Conservation (phyloP, 2,888 invertebrate genomes). For the Cryptocephalus moraei region DNA sequence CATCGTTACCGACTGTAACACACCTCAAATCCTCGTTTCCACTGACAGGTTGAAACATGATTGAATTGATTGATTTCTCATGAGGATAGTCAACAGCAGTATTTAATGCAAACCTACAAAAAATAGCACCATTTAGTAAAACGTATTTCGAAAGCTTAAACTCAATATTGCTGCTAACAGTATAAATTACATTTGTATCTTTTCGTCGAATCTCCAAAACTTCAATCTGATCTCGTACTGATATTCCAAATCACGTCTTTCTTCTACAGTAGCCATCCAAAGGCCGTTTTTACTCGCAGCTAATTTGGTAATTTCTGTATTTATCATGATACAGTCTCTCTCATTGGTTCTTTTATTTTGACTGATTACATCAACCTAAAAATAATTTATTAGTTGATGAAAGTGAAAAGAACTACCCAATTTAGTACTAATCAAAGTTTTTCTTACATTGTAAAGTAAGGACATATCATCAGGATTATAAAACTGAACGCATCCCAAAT, state of each 20-base stretch:
- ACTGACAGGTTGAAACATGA: conserved; percentile 49
- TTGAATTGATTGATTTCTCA: conserved; percentile 45
- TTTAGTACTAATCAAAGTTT: neutral
- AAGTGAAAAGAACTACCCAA: neutral
- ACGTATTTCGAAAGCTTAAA: neutral
- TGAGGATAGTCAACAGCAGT: conserved; percentile 67
- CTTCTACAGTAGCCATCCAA: conserved; percentile 68
- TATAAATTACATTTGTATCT: conserved; percentile 48
- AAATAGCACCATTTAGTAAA: conserved; percentile 4
- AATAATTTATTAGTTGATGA: conserved; percentile 1
- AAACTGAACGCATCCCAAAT: conserved; percentile 66
- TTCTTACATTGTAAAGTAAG: conserved; percentile 59
- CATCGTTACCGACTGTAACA: conserved; percentile 58
- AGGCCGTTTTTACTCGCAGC: conserved; percentile 53
- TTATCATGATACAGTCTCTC: conserved; percentile 45
- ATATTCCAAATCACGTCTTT: conserved; percentile 45
- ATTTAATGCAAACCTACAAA: conserved; percentile 53
- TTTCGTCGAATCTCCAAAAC: conserved; percentile 58
- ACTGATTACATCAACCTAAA: conserved; percentile 58
- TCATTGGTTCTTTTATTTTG: conserved; percentile 61
- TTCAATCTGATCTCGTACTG: conserved; percentile 57
- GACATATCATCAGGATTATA: conserved; percentile 53
- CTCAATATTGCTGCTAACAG: neutral
- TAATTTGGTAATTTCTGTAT: conserved; percentile 55
- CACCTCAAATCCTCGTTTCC: conserved; percentile 40